Evolutionary conservation across 1,140 invertebrate species (phyloP).

Genomic region (Lepidurus arcticus): DNA sequence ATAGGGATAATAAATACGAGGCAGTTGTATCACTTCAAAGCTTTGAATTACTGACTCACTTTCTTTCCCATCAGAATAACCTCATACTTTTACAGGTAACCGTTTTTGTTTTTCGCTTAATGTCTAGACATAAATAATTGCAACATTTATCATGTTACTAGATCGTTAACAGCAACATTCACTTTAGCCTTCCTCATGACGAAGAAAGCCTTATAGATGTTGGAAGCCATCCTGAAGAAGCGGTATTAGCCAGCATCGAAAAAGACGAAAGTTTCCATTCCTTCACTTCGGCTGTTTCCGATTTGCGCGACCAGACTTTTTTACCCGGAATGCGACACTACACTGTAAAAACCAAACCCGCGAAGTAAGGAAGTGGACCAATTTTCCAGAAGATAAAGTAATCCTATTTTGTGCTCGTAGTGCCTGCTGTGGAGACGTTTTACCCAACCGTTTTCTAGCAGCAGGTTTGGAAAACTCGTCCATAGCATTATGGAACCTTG

Average conservation of each 20-base stretch:
- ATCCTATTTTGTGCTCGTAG: not conserved
- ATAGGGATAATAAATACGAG: not conserved
- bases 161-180: not conserved
- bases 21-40: not conserved
- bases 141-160: not conserved
- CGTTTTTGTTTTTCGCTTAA: too few relatives aligned
- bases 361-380: not conserved
- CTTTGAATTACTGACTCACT: not conserved
- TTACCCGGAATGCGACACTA: not conserved
- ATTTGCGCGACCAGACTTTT: not conserved
- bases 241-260: not conserved
- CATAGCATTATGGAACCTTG: constrained; percentile 11
- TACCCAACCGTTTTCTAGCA: not conserved
- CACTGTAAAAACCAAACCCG: not conserved
- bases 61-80: not conserved
- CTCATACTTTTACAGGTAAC: not conserved
- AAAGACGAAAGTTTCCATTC: not conserved
- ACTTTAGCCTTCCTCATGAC: not conserved
- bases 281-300: not conserved
- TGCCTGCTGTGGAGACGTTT: not conserved
- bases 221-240: not conserved
- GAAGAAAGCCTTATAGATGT: not conserved
- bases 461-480: not conserved
- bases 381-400: not conserved
- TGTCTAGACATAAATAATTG: not conserved